Conservation (phyloP, 2,797 vertebrate species). For the Lithobates pipiens region DNA sequence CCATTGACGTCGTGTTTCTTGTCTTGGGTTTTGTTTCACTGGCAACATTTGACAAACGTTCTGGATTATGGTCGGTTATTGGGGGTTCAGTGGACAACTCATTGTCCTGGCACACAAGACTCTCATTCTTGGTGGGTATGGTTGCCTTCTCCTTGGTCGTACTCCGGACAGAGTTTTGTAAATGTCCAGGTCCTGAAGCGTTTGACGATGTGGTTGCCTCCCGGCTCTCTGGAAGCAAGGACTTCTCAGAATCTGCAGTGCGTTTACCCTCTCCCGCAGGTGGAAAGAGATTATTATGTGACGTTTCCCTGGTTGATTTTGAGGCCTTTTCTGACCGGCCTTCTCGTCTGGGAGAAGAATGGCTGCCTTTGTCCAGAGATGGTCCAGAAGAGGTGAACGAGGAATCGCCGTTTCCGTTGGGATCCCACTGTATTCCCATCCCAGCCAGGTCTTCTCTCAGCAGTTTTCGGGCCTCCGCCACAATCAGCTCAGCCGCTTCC, state of each 20-base stretch:
- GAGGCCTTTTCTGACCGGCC: background rate
- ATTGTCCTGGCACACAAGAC: no score
- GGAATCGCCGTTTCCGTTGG: conserved; percentile 67
- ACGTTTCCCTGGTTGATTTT: background rate
- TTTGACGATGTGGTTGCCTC: background rate
- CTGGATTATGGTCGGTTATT: background rate
- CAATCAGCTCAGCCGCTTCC: conserved; percentile 87
- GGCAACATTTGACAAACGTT: background rate
- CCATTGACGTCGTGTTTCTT: no score
- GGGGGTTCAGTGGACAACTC: background rate
- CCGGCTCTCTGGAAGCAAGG: background rate
- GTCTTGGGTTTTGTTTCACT: no score
- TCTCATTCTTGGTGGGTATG: no score
- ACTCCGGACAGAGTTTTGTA: background rate
- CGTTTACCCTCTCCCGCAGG: background rate
- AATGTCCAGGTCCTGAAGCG: background rate
- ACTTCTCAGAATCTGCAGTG: background rate
- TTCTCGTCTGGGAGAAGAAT: conserved; percentile 34
- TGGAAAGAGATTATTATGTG: background rate
- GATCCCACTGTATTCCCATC: conserved; percentile 90
- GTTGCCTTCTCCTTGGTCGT: background rate
- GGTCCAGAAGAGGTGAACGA: conserved; percentile 21
- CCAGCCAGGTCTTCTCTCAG: conserved; percentile 89
- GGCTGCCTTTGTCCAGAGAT: conserved; percentile 48
- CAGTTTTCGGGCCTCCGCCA: conserved; percentile 88